Conservation (phyloP, 1,140 invertebrate genomes). For the Aleiodes sp. region DNA sequence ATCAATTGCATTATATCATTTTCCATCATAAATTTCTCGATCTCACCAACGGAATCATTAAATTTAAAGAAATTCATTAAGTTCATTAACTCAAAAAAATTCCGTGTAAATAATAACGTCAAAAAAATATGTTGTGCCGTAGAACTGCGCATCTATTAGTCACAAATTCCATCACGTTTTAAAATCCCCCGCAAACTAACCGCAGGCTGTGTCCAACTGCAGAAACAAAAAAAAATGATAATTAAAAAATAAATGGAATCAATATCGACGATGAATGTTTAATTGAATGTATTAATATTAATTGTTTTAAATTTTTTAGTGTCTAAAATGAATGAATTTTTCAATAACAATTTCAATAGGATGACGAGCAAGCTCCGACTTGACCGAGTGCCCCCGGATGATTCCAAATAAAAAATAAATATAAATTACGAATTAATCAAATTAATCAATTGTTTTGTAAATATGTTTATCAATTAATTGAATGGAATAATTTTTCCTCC, state of each 20-base stretch:
- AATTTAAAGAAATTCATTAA: too few species aligned
- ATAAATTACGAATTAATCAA: conserved; percentile 1
- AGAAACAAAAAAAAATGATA: conserved; percentile 10
- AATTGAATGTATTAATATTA: too few species aligned
- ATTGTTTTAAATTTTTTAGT: not conserved
- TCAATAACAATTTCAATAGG: not conserved
- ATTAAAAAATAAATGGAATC: not conserved
- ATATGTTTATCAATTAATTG: not conserved
- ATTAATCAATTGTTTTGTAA: not conserved
- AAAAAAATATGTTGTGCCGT: not conserved
- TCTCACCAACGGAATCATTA: too few species aligned
- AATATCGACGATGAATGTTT: conserved; percentile 1
- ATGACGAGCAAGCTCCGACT: conserved; percentile 4
- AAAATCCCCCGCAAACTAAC: conserved; percentile 26
- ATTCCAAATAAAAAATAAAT: too few species aligned
- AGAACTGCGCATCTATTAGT: conserved; percentile 26
- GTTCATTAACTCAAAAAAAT: too few species aligned
- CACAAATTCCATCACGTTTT: conserved; percentile 35
- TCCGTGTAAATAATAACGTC: too few species aligned
- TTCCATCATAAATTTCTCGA: too few species aligned
- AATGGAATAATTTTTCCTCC: not conserved
- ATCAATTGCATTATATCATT: too few species aligned
- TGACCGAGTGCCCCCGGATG: not conserved
- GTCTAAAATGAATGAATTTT: not conserved
- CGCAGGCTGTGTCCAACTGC: conserved; percentile 13